A percentile compares a stretch with the other conserved stretches of the same genome.
Conservation (phyloP, 2,797 vertebrate species). For the Acanthurus tractus region DNA sequence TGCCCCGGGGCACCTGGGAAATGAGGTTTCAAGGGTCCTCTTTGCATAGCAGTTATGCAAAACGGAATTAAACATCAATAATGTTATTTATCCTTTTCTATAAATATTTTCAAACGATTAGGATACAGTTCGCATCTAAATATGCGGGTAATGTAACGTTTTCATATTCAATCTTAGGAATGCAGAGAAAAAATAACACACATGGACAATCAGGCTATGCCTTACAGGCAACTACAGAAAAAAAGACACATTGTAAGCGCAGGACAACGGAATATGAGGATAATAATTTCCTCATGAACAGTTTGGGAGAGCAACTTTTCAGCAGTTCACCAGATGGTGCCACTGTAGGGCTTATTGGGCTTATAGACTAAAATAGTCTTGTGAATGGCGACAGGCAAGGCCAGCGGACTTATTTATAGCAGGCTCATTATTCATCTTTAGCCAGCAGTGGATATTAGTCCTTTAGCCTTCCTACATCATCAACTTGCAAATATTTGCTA, state of each 20-base stretch:
- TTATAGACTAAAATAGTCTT: slow-evolving; percentile 25
- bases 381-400: slow-evolving; percentile 3
- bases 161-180: background rate
- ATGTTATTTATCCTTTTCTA: too few relatives aligned
- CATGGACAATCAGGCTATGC: too few relatives aligned
- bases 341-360: slow-evolving; percentile 66
- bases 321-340: slow-evolving; percentile 75
- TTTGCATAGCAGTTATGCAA: rapidly evolving
- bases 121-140: too few relatives aligned
- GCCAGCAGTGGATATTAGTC: background rate
- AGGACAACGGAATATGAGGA: background rate
- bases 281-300: background rate
- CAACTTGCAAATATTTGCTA: background rate
- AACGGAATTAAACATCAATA: background rate
- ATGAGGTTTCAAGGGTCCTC: slow-evolving; percentile 49
- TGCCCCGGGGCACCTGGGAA: slow-evolving; percentile 48
- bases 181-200: background rate
- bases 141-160: too few relatives aligned
- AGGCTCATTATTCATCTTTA: background rate
- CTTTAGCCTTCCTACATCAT: background rate
- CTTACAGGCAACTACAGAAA: background rate
- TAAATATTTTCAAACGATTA: too few relatives aligned
- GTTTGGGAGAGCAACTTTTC: slow-evolving; percentile 46
- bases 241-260: background rate
- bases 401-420: background rate